A percentile compares a stretch with the other conserved stretches of the same genome.
These are phyloP conservation scores for Laodelphax striatellus DNA, from an alignment of 1,140 invertebrate genomes.

Conservation along the genomic window DNA sequence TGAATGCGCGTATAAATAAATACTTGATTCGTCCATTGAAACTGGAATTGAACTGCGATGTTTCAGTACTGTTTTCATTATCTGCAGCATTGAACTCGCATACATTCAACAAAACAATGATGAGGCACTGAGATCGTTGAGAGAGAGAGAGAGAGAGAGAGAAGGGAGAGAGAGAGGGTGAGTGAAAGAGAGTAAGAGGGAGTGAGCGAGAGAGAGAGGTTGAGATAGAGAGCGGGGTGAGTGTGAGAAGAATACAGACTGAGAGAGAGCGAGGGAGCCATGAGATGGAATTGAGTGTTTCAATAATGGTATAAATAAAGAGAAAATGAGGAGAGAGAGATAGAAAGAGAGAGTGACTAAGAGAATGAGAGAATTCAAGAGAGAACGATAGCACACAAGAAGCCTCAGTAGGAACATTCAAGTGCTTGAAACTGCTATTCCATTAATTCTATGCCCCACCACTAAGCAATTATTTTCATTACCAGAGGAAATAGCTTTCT, in stretches of 20 bases:
- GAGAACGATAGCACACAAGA: neutral
- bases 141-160: slow-evolving; percentile 5
- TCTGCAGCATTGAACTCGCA: too few relatives aligned
- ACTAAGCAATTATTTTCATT: too few relatives aligned
- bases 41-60: too few relatives aligned
- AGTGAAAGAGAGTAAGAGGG: neutral
- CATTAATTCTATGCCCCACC: too few relatives aligned
- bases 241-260: neutral
- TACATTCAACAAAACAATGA: too few relatives aligned
- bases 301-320: neutral
- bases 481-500: too few relatives aligned
- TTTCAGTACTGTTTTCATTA: too few relatives aligned
- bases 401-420: neutral
- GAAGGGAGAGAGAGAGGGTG: slow-evolving; percentile 2
- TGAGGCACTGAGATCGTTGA: neutral
- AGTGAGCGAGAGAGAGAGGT: slow-evolving; percentile 3
- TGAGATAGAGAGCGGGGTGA: neutral
- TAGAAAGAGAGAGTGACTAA: slow-evolving; percentile 11
- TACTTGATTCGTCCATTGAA: too few relatives aligned
- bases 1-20: too few relatives aligned
- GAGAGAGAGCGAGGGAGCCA: neutral
- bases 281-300: too few relatives aligned
- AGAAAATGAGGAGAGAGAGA: slow-evolving; percentile 9
- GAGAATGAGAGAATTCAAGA: slow-evolving; percentile 5
- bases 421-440: too few relatives aligned